Evolutionary conservation across 2,113 vertebrate species (phyloP), one percentile per base, ranked within the genome.

Genomic region (Mus pahari): DNA sequence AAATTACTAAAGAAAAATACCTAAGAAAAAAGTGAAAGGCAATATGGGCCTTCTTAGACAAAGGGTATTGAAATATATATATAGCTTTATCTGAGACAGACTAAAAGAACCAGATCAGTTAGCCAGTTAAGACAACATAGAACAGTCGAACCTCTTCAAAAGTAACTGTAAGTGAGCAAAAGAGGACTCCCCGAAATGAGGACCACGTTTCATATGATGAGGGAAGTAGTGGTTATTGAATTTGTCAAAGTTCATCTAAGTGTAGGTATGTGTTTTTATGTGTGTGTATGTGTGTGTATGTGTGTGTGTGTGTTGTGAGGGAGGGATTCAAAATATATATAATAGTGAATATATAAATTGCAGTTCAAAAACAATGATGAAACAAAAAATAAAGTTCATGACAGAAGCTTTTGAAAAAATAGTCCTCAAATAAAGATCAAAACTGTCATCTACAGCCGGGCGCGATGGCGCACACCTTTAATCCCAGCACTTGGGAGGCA

Each of bases 401-500:
- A 82, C 6, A 70, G 31, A 33, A 60, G 26, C 39, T 86, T 58
- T 70, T 19, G 33, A 70, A 70, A 70, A 70, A 92, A 70, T 77
- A 74, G 5, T 58, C 92, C 36, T 82, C 53, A 58, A 96, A 91
- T 89, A 83, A 84, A 90, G 11, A 89, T 60, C 73, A 93, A 95
- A 93, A 95, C 55, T 70, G 82, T 95, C 88, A 95, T 42, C 33
- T n/a, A n/a, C n/a, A n/a, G n/a, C n/a, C n/a, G n/a, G n/a, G n/a
- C n/a, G n/a, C n/a, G n/a, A n/a, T n/a, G n/a, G n/a, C n/a, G n/a
- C n/a, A n/a, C n/a, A n/a, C n/a, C n/a, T n/a, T n/a, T n/a, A n/a
- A n/a, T n/a, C n/a, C n/a, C n/a, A n/a, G n/a, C n/a, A n/a, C n/a
- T n/a, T n/a, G n/a, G n/a, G n/a, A n/a, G n/a, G n/a, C n/a, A n/a